Percentiles rank a stretch among this genome's conserved stretches.
Evolutionary conservation across 2,888 invertebrate genomes (phyloP).

Genomic region (Drepanosiphum platanoidis): DNA sequence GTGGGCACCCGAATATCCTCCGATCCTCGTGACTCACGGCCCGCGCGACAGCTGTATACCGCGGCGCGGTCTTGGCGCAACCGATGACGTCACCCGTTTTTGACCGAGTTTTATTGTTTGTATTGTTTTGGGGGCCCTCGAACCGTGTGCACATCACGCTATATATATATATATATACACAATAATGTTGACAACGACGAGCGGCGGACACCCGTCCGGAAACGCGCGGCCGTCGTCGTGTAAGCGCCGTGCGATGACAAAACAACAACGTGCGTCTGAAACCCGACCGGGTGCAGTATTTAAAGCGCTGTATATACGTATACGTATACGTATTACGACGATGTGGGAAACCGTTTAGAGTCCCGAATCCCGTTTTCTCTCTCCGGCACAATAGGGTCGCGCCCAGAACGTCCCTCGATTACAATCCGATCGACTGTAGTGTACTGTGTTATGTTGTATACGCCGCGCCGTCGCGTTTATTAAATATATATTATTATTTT

Average conservation of each 20-base stretch:
- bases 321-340: too few relatives aligned
- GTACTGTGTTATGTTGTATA: not conserved
- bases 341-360: not conserved
- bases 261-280: conserved; percentile 1
- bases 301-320: conserved; percentile 25
- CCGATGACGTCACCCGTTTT: conserved; percentile 56
- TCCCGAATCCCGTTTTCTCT: too few relatives aligned
- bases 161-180: too few relatives aligned
- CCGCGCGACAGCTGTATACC: conserved; percentile 41
- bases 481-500: too few relatives aligned
- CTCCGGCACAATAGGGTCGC: too few relatives aligned
- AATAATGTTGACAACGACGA: conserved; percentile 24
- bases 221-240: not conserved
- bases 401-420: conserved; percentile 18
- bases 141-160: not conserved
- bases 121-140: conserved; percentile 49
- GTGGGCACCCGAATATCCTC: too few relatives aligned
- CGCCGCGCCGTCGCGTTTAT: not conserved
- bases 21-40: conserved; percentile 24
- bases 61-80: not conserved
- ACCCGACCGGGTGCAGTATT: conserved; percentile 30
- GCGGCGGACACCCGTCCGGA: conserved; percentile 47
- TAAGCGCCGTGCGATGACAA: not conserved
- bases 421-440: not conserved
- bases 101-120: conserved; percentile 61